These are phyloP conservation scores for Spodoptera exigua DNA, from an alignment of 2,888 invertebrate genomes.

Conservation along the genomic window DNA sequence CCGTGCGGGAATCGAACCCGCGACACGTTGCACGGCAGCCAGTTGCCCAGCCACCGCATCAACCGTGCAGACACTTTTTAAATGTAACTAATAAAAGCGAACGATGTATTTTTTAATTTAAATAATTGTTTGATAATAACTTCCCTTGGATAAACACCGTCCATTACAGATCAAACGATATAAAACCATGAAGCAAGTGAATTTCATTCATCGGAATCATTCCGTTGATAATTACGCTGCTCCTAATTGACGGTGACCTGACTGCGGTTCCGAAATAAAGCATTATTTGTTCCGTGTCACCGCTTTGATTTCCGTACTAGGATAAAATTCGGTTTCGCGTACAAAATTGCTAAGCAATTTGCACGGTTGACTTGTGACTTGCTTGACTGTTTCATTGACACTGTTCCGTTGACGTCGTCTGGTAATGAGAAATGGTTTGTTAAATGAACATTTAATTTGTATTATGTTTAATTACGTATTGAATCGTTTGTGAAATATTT, in stretches of 20 bases:
- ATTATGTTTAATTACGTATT: too few species aligned
- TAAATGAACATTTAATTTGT: too few species aligned
- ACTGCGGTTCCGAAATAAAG: conserved; percentile 16
- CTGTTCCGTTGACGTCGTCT: not conserved
- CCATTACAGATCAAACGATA: conserved; percentile 2
- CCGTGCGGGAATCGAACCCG: too few species aligned
- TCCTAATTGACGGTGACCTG: conserved; percentile 30
- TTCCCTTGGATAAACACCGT: not conserved
- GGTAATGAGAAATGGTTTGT: too few species aligned
- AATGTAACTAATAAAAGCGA: too few species aligned
- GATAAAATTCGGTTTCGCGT: conserved; percentile 25
- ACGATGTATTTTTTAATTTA: too few species aligned
- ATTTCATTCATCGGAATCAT: conserved; percentile 13
- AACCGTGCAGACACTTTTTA: too few species aligned
- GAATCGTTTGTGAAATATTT: too few species aligned
- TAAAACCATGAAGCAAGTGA: not conserved
- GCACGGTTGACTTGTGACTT: not conserved
- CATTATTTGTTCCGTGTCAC: conserved; percentile 12
- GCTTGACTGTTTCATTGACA: not conserved
- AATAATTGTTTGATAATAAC: too few species aligned
- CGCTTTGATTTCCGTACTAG: conserved; percentile 24
- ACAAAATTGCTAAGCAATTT: conserved; percentile 10
- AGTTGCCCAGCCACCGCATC: too few species aligned
- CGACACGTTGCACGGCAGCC: too few species aligned
- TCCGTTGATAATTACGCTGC: conserved; percentile 29